These are phyloP conservation scores for Lethrus apterus DNA, from an alignment of 1,140 invertebrate species.

Conservation along the genomic window DNA sequence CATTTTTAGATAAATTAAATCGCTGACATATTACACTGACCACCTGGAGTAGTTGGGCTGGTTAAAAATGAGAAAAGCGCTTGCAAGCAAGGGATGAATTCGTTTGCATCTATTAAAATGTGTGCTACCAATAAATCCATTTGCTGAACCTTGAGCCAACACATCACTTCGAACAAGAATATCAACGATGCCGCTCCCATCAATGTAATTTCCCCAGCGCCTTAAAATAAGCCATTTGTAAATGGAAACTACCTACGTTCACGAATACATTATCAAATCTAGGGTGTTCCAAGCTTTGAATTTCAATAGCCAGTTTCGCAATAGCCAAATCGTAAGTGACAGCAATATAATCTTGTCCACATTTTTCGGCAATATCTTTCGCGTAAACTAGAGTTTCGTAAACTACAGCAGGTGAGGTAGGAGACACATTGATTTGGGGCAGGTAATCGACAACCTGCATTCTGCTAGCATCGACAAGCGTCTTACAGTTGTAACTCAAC, in stretches of 20 bases:
- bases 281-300: neutral
- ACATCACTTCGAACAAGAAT: constrained; percentile 4
- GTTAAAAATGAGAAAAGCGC: constrained; percentile 23
- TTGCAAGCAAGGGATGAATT: neutral
- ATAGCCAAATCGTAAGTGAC: constrained; percentile 11
- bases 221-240: constrained; percentile 4
- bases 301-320: constrained; percentile 8
- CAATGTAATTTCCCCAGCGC: constrained; percentile 7
- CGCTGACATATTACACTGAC: constrained; percentile 23
- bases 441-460: neutral
- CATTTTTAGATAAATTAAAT: constrained; percentile 24
- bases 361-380: constrained; percentile 5
- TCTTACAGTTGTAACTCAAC: neutral
- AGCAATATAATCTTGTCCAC: neutral
- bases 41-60: constrained; percentile 35
- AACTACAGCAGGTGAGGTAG: neutral
- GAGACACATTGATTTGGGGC: neutral
- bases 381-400: neutral
- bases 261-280: constrained; percentile 8
- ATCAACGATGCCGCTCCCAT: neutral
- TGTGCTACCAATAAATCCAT: neutral
- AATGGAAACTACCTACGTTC: constrained; percentile 3
- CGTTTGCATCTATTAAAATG: constrained; percentile 11
- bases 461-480: neutral
- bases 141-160: neutral